Evolutionary conservation across 2,888 invertebrate species (phyloP).

Genomic region (Platycheirus albimanus): DNA sequence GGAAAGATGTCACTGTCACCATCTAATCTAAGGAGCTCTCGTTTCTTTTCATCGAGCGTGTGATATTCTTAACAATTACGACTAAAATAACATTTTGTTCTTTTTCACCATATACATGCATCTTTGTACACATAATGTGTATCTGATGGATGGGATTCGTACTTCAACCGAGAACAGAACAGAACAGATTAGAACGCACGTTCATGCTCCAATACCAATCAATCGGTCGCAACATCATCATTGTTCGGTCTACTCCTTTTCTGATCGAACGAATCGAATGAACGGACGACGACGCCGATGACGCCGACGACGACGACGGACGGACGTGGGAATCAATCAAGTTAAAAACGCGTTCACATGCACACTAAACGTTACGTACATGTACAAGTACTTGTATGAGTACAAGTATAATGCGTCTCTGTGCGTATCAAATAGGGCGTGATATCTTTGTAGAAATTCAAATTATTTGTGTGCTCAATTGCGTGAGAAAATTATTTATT

Average conservation of each 20-base stretch:
- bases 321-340: conserved; percentile 73
- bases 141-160: conserved; percentile 49
- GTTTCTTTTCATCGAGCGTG: conserved; percentile 67
- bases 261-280: conserved; percentile 8
- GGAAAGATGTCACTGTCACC: conserved; percentile 67
- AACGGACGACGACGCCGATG: too few species aligned
- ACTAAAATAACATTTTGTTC: conserved; percentile 55
- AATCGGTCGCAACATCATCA: conserved; percentile 52
- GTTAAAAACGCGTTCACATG: conserved; percentile 36
- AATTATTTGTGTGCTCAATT: conserved; percentile 72
- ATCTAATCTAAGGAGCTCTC: conserved; percentile 52
- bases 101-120: conserved; percentile 5
- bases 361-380: not conserved
- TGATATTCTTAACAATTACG: conserved; percentile 63
- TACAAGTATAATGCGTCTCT: conserved; percentile 56
- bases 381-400: too few species aligned
- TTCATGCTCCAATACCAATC: conserved; percentile 74
- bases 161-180: conserved; percentile 42
- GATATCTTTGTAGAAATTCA: conserved; percentile 63
- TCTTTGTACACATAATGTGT: conserved; percentile 10
- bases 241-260: conserved; percentile 46
- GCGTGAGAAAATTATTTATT: conserved; percentile 68
- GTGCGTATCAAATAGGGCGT: conserved; percentile 72
- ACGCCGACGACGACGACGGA: too few species aligned
- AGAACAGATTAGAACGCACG: conserved; percentile 70